Base-by-base conservation (phyloP, 2,113 vertebrate species). In the Crotophaga sulcirostris region DNA sequence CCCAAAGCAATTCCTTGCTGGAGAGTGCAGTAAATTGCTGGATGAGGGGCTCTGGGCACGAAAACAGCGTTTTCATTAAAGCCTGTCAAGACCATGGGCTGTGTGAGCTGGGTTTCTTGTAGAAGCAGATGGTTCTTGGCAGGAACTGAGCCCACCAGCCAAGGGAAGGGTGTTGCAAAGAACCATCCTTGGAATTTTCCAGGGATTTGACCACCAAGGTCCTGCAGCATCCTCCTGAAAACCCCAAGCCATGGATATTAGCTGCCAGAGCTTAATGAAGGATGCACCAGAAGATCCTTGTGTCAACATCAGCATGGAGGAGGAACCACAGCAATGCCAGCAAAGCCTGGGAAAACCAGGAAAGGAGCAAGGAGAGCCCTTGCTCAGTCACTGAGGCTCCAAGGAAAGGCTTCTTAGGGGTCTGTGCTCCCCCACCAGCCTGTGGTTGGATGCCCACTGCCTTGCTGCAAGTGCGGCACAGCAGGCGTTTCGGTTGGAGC, bases 241-340 rank as follows among this genome's bases (percentile, higher is more conserved):
- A 25, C 55, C 66, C 51, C 40, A 29, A 31, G 45, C 40, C 25
- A 8, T 2, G 31, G 20, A 2, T 28, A 34, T 40, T 82, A 58
- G 66, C 69, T 66, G 60, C 66, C 23, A 69, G 60, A 60, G 51
- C 45, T 90, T 29, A 60, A 3, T 1, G 3, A 64, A 38, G 45
- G 89, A 60, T 8, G 78, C 24, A 12, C 34, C 82, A 58, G 36
- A 11, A 64, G 83, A 78, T 52, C 79, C 69, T 49, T 49, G n/a
- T 40, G 78, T 26, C 78, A 70, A 20, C 20, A 18, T 3, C 5
- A 29, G 10, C 3, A 0, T 0, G 10, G 62, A 79, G 66, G 45
- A 66, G 66, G 70, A 67, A 62, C 51, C 0, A 2, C 1, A 3
- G 44, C 1, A 9, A 51, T 8, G 3, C 7, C 0, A 0, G 69